Evolutionary conservation across 2,797 vertebrate genomes (phyloP), one percentile per base, ranked within the genome.

Genomic region (Sebastes ruberrimus): DNA sequence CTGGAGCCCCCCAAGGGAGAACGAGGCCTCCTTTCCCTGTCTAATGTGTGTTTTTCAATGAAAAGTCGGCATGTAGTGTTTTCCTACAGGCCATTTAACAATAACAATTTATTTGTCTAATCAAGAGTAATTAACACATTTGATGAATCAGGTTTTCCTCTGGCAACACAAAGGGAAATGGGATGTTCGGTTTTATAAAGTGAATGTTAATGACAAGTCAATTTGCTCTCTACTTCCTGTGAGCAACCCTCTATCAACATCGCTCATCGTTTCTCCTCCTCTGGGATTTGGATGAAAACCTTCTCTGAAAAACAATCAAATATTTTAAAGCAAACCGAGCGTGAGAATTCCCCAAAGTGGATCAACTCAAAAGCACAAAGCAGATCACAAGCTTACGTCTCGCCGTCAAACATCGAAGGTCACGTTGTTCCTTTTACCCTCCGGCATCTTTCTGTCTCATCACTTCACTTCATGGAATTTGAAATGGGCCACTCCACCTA

Each of bases 401-500:
- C 52, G 7, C 55, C 9, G 59, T 83, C 62, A 68, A 57, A 75
- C 52, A 2, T 6, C 1, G 32, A 76, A 76, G 78, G 82, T 80
- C 59, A 18, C 22, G 23, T 2, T 10, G 64, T 52, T 80, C 66
- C 60, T 16, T 65, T 52, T 61, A 35, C 16, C 79, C 80, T 59
- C 0, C 2, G 63, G 69, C 81, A 38, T 62, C 71, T 65, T n/a
- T 69, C 33, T 11, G 52, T 80, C 74, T 53, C 56, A 3, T 65
- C 77, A 2, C 42, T 67, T 82, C 78, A 63, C 46, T 52, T 52
- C 60, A 46, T 63, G 75, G 56, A 74, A 62, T 76, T 57, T 78
- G 9, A 92, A 90, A 84, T 14, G 20, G 80, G 80, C 78, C 76
- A 35, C 42, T 73, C 56, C 74, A 27, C 72, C 66, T 77, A 70